Evolutionary conservation across 2,888 invertebrate genomes (phyloP), one percentile per base, ranked within the genome.

Genomic region (Myopa testacea): DNA sequence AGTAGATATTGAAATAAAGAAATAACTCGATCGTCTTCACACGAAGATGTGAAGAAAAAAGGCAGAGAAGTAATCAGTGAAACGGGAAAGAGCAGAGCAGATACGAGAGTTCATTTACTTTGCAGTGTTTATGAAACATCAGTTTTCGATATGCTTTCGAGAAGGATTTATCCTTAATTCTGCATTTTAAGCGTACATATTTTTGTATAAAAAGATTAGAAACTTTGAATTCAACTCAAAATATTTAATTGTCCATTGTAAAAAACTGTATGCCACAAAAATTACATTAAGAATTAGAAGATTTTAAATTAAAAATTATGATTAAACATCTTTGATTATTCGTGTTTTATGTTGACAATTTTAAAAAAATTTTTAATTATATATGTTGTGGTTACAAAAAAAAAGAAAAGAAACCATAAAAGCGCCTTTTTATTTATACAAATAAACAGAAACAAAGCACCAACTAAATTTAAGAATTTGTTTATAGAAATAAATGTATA

Each of bases 1-100:
- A 85, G 84, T 65, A 86, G 88, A 52, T 88, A 86, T 81, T 87
- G 83, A 81, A 62, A 62, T 14, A 8, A 71, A 10, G 67, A 16
- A 26, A n/a, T 19, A 45, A 45, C 7, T 45, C 45, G 4, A 45
- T 45, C 45, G 45, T 10, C 10, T 45, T 45, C 45, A 10, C 1
- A 8, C 45, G 45, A 45, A 10, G 26, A 26, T 26, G 26, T 26
- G 26, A 26, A 26, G 26, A 26, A 26, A 26, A 26, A 26, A 26
- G 26, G 26, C 26, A 26, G 26, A 45, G 45, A 10, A 45, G 10
- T 8, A 45, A 45, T 3, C 45, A 10, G 1, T 10, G 50, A 19
- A 26, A 7, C 7, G 7, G 19, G 19, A 45, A 10, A n/a, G 26
- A 12, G 3, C 10, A 62, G 16, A 38, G 26, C 12, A 62, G 1